phyloP scores from a whole-genome alignment of 2,113 vertebrate genomes.

The Micromys minutus region DNA sequence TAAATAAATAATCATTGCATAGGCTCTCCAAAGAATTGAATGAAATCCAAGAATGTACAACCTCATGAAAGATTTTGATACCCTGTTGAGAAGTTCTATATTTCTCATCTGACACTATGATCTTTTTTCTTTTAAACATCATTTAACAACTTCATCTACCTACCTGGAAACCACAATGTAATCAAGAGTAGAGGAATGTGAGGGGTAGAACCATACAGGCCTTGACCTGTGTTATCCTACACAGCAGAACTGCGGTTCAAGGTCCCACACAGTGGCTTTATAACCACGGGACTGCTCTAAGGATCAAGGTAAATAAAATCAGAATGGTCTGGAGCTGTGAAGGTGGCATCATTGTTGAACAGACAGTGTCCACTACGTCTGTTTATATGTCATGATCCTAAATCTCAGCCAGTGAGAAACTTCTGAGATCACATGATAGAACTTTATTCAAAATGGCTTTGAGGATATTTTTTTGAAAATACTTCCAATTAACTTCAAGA shows the following conservation, averaged over 20 bases:
- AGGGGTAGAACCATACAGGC: neutral
- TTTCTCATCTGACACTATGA: neutral
- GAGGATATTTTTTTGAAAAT: constrained; percentile 26
- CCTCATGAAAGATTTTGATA: neutral
- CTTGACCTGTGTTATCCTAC: neutral
- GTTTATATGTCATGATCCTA: neutral
- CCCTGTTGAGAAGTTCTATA: neutral
- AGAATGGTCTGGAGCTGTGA: neutral
- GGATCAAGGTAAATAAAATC: neutral
- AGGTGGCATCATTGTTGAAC: neutral
- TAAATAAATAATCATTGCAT: neutral
- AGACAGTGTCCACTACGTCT: neutral
- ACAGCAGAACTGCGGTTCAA: neutral
- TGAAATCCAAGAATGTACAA: neutral
- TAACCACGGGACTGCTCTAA: neutral
- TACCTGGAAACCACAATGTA: neutral
- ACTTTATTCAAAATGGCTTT: constrained; percentile 1
- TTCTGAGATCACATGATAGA: constrained; percentile 18
- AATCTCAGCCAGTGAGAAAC: neutral
- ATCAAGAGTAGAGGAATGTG: accelerated
- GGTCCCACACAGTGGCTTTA: neutral
- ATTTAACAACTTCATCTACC: neutral
- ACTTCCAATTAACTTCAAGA: constrained; percentile 47
- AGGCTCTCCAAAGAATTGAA: neutral
- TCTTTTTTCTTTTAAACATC: constrained; percentile 9